phyloP scores from a whole-genome alignment of 2,888 invertebrate species.

The Dicyrtomina minuta region DNA sequence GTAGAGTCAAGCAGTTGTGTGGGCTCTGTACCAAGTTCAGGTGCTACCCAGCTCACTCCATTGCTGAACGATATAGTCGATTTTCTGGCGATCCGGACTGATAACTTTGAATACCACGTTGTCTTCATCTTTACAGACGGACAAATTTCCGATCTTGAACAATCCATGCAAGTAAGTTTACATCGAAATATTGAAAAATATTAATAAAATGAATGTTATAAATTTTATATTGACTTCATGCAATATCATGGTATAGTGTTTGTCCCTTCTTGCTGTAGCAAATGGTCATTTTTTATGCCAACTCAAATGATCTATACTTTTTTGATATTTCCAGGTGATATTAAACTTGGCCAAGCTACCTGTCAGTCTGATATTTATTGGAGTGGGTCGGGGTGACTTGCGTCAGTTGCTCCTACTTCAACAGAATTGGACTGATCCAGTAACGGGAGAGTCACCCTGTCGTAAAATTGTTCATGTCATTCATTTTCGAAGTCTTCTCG shows the following conservation, averaged over 20 bases:
- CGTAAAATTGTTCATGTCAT: slow-evolving; percentile 43
- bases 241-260: too few species aligned
- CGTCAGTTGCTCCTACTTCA: slow-evolving; percentile 38
- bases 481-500: slow-evolving; percentile 40
- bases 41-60: slow-evolving; percentile 33
- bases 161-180: slow-evolving; percentile 36
- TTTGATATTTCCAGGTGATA: slow-evolving; percentile 31
- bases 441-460: slow-evolving; percentile 34
- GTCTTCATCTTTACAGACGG: slow-evolving; percentile 48
- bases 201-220: background rate
- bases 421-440: slow-evolving; percentile 34
- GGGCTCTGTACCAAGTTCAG: background rate
- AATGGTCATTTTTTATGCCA: too few species aligned
- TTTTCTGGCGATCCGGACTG: slow-evolving; percentile 37
- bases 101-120: slow-evolving; percentile 43
- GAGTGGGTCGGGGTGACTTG: slow-evolving; percentile 44
- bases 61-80: slow-evolving; percentile 40
- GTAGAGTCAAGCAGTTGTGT: slow-evolving; percentile 26
- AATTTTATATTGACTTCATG: too few species aligned
- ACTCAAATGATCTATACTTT: background rate
- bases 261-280: too few species aligned
- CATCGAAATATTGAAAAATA: background rate
- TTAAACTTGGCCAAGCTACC: slow-evolving; percentile 38
- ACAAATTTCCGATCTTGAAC: slow-evolving; percentile 39
- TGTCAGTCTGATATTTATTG: slow-evolving; percentile 42